phyloP scores from a whole-genome alignment of 2,888 invertebrate species.

The Drosophila borborema region DNA sequence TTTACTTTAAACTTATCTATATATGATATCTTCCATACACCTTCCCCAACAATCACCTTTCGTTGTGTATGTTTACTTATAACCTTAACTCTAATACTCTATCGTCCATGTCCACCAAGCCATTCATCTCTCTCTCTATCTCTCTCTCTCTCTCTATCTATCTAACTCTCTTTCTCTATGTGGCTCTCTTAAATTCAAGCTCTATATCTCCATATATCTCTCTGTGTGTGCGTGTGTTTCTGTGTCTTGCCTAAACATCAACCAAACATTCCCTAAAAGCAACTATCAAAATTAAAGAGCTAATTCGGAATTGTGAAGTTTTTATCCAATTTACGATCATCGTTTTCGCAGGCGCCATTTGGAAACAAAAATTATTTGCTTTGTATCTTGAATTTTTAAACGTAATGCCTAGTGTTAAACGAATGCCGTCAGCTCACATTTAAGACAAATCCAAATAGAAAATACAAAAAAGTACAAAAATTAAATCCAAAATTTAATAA shows the following conservation, averaged over 20 bases:
- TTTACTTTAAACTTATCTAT: conserved; percentile 37
- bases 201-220: conserved; percentile 19
- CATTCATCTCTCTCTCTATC: conserved; percentile 35
- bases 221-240: conserved; percentile 45
- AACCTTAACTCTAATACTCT: conserved; percentile 47
- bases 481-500: conserved; percentile 16
- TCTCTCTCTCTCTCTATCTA: conserved; percentile 1
- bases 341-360: conserved; percentile 51
- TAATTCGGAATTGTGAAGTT: conserved; percentile 72
- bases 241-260: conserved; percentile 38
- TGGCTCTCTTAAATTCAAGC: conserved; percentile 15
- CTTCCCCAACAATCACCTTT: conserved; percentile 60
- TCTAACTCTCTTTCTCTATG: conserved; percentile 9
- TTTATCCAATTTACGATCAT: conserved; percentile 33
- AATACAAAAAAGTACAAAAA: not conserved
- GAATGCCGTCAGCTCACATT: conserved; percentile 37
- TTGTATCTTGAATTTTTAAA: conserved; percentile 68
- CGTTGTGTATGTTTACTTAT: conserved; percentile 64
- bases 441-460: conserved; percentile 26
- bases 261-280: conserved; percentile 15
- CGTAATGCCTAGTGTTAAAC: conserved; percentile 54
- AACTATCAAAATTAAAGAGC: conserved; percentile 53
- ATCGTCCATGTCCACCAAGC: conserved; percentile 57
- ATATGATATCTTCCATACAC: conserved; percentile 53
- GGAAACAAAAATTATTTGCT: conserved; percentile 67